Conservation (phyloP, 2,113 vertebrate species). For the Cranoglanis bouderius region DNA sequence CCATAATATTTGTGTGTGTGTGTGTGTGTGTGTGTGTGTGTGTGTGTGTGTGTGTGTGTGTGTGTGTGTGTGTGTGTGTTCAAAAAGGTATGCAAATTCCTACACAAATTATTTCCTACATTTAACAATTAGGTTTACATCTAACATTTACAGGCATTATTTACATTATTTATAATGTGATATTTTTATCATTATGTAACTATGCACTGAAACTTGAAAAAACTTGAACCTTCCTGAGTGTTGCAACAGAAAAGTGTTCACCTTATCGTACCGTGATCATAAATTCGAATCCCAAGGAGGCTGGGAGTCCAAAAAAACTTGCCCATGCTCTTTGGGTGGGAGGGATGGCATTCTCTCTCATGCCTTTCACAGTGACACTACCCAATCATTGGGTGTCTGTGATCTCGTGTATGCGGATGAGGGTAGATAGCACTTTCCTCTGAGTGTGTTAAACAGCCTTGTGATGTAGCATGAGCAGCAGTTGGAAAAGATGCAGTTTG, state of each 20-base stretch:
- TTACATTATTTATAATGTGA: background rate
- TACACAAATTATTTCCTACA: background rate
- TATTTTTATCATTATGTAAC: background rate
- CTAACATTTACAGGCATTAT: no score
- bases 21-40: no score
- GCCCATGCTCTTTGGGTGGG: no score
- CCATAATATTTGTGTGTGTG: no score
- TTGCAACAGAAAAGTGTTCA: no score
- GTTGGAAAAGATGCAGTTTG: background rate
- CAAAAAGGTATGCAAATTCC: background rate
- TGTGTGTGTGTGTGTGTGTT: no score
- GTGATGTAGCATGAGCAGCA: no score
- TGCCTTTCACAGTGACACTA: background rate
- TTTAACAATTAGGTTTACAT: background rate
- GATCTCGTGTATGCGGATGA: background rate
- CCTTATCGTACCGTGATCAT: background rate
- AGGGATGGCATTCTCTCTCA: background rate
- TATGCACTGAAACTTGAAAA: background rate
- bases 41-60: no score
- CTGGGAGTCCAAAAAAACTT: background rate
- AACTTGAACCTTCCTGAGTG: no score
- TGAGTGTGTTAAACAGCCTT: background rate
- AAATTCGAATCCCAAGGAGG: background rate
- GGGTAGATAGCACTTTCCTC: background rate
- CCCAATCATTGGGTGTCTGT: background rate